Evolutionary conservation across 2,888 invertebrate genomes (phyloP), one percentile per base, ranked within the genome.

Genomic region (Cheilosia soror): DNA sequence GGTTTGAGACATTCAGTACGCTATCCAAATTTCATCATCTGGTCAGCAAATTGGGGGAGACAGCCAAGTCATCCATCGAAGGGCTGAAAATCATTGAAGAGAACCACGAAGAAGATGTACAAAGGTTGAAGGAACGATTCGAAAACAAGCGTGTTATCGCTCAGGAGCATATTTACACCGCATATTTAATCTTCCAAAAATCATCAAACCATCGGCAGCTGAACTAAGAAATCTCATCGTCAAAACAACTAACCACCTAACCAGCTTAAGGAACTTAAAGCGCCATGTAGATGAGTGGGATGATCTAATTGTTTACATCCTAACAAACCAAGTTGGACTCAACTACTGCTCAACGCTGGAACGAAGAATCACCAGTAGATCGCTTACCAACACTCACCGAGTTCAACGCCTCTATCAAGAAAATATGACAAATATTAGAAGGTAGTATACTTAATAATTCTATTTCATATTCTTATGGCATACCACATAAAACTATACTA

Each of bases 1-100:
- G 65, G 75, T 76, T 66, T 33, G 76, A 85, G 33, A 76, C 63
- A 13, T 76, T 71, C 0, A 71, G 27, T 5, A 72, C 9, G 7
- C 15, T 81, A 2, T 69, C 77, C 5, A 81, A 73, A 51, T 81
- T 85, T 31, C 73, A 81, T 78, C 47, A 81, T 57, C 40, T 86
- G 13, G 47, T 66, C 9, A 53, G 57, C n/a, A 65, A 65, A 9
- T 31, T 73, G 63, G 53, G 58, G 6, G 69, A 51, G 13, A 27
- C 63, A 29, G 86, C 73, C 3, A 81, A 51, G 15, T 33, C 63
- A 7, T 55, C 69, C 4, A 86, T 81, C 42, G 73, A 65, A n/a
- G 80, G 63, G 7, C 60, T 86, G 0, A 79, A 82, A 60, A 75
- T 78, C 40, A 37, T 78, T 2, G 75, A 71, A 33, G 81, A 78